These are phyloP conservation scores for Ctenoplectra terminalis DNA, from an alignment of 1,140 invertebrate genomes.

Conservation along the genomic window DNA sequence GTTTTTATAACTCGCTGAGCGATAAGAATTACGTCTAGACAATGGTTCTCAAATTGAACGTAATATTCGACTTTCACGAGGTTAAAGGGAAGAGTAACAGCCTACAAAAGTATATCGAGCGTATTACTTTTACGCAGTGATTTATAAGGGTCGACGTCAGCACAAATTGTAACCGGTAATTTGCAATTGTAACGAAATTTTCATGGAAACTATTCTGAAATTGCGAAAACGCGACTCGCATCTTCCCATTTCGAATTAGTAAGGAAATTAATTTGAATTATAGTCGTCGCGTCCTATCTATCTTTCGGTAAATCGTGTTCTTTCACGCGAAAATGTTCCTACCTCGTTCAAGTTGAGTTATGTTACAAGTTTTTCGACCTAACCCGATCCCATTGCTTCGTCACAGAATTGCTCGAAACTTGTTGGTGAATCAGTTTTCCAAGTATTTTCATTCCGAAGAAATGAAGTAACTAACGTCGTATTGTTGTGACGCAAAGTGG, in stretches of 20 bases:
- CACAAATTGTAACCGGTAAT: conserved; percentile 38
- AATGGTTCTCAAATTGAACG: neutral
- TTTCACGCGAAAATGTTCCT: neutral
- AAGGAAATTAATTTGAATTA: conserved; percentile 25
- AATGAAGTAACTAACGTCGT: neutral
- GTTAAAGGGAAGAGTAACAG: neutral
- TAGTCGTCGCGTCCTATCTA: neutral
- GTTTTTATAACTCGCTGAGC: neutral
- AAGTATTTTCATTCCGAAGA: neutral
- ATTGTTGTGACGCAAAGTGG: neutral
- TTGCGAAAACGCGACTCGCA: neutral
- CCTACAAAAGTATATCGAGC: neutral
- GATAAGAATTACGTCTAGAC: neutral
- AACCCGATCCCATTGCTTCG: too few species aligned
- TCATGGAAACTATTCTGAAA: conserved; percentile 23
- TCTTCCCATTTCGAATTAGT: conserved; percentile 18
- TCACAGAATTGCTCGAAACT: neutral
- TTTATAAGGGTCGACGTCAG: conserved; percentile 38
- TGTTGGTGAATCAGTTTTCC: neutral
- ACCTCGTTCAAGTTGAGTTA: neutral
- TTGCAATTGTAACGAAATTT: conserved; percentile 35
- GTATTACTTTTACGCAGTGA: conserved; percentile 37
- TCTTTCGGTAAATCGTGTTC: conserved; percentile 10
- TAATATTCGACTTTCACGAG: neutral
- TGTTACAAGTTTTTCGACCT: neutral